These are phyloP conservation scores for Gallinago stenura DNA, from an alignment of 2,797 vertebrate species.

Conservation along the genomic window DNA sequence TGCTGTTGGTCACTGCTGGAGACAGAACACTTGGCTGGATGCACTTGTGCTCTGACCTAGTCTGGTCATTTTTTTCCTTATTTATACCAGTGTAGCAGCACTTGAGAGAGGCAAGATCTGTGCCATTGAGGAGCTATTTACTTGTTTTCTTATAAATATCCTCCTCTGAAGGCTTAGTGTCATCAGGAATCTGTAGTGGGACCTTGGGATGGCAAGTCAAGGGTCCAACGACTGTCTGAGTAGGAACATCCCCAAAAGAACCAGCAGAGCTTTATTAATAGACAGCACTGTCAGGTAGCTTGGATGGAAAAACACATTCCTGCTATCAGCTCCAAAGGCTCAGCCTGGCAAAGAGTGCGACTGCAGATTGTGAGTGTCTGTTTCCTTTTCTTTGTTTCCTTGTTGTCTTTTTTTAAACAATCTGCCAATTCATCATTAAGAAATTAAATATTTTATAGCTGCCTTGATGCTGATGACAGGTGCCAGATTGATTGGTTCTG, in stretches of 20 bases:
- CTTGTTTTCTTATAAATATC: background rate
- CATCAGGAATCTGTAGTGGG: background rate
- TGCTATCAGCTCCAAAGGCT: constrained; percentile 29
- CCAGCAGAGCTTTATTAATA: background rate
- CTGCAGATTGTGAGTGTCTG: constrained; percentile 61
- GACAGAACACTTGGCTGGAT: background rate
- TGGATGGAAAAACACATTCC: constrained; percentile 28
- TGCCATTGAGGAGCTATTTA: background rate
- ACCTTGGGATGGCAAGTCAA: background rate
- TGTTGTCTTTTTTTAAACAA: constrained; percentile 75
- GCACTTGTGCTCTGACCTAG: background rate
- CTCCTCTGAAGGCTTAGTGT: background rate
- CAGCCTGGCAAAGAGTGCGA: constrained; percentile 50
- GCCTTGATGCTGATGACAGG: constrained; percentile 78
- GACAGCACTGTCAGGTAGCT: constrained; percentile 35
- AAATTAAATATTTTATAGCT: constrained; percentile 82
- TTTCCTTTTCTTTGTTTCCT: constrained; percentile 62
- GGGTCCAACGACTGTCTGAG: background rate
- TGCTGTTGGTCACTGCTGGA: background rate
- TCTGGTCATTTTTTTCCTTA: background rate
- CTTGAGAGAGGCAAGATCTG: background rate
- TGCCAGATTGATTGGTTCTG: constrained; percentile 79
- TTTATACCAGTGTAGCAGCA: background rate
- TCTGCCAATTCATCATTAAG: constrained; percentile 78
- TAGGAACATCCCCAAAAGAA: background rate